Conservation (phyloP, 2,888 invertebrate species). For the Dichetophora obliterata region DNA sequence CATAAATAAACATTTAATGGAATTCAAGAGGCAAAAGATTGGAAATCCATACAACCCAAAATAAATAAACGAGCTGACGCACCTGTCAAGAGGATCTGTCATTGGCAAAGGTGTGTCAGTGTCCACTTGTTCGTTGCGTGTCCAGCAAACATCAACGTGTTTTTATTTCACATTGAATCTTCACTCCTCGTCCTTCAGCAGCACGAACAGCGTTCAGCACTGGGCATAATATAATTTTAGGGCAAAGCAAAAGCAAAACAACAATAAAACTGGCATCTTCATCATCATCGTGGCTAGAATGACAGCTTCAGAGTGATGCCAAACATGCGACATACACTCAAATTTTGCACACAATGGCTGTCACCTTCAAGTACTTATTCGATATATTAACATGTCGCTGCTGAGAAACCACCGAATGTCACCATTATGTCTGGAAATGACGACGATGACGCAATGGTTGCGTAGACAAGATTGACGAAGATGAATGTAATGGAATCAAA, state of each 20-base stretch:
- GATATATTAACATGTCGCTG: conserved; percentile 14
- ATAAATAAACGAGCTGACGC: not conserved
- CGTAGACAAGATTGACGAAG: conserved; percentile 19
- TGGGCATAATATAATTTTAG: not conserved
- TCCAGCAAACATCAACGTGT: not conserved
- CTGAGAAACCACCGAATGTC: not conserved
- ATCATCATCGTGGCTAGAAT: conserved; percentile 11
- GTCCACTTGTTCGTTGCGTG: conserved; percentile 8
- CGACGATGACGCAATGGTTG: no score
- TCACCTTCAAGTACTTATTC: conserved; percentile 31
- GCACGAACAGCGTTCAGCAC: not conserved
- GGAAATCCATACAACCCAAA: not conserved
- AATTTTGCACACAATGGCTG: conserved; percentile 25
- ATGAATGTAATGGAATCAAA: not conserved
- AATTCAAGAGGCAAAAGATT: not conserved
- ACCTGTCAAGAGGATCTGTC: conserved; percentile 48
- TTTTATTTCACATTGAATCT: not conserved
- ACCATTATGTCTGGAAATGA: no score
- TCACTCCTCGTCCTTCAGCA: not conserved
- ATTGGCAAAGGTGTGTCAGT: conserved; percentile 39
- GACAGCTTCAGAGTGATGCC: conserved; percentile 33
- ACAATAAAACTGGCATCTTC: conserved; percentile 16
- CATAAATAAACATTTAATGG: conserved; percentile 25
- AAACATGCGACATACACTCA: conserved; percentile 20
- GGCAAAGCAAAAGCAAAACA: not conserved